phyloP scores from a whole-genome alignment of 2,888 invertebrate genomes.

The Tiphia femorata region DNA sequence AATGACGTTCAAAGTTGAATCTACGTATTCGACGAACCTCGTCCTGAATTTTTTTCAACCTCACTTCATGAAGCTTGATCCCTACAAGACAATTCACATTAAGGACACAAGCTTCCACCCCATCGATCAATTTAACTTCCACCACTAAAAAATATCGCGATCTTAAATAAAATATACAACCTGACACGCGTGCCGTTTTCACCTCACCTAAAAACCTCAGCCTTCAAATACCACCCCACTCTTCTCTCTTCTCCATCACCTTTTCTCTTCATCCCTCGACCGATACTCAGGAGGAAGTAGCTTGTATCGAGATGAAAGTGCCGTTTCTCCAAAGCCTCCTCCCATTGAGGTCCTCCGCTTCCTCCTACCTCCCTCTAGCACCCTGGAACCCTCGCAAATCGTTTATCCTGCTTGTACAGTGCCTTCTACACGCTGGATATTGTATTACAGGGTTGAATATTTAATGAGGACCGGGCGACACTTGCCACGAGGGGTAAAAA shows the following conservation, averaged over 20 bases:
- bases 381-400: constrained; percentile 41
- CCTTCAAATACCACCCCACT: too few relatives aligned
- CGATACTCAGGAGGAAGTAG: constrained; percentile 7
- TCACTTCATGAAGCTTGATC: too few relatives aligned
- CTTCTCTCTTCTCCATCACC: constrained; percentile 26
- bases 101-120: too few relatives aligned
- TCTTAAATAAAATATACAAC: too few relatives aligned
- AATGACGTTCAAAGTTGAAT: too few relatives aligned
- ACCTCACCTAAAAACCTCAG: too few relatives aligned
- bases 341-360: constrained; percentile 11
- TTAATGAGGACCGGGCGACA: constrained; percentile 67
- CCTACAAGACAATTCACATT: too few relatives aligned
- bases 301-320: constrained; percentile 22
- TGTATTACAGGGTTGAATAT: constrained; percentile 71
- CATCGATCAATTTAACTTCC: too few relatives aligned
- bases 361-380: neutral
- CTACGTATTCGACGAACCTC: too few relatives aligned
- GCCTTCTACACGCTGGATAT: constrained; percentile 62
- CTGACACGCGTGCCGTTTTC: too few relatives aligned
- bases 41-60: too few relatives aligned
- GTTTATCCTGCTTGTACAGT: constrained; percentile 48
- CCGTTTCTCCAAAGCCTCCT: constrained; percentile 25
- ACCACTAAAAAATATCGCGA: too few relatives aligned
- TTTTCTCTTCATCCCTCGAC: neutral
- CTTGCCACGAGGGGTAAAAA: constrained; percentile 51